phyloP scores from a whole-genome alignment of 2,888 invertebrate genomes.

The Polietes domitor region DNA sequence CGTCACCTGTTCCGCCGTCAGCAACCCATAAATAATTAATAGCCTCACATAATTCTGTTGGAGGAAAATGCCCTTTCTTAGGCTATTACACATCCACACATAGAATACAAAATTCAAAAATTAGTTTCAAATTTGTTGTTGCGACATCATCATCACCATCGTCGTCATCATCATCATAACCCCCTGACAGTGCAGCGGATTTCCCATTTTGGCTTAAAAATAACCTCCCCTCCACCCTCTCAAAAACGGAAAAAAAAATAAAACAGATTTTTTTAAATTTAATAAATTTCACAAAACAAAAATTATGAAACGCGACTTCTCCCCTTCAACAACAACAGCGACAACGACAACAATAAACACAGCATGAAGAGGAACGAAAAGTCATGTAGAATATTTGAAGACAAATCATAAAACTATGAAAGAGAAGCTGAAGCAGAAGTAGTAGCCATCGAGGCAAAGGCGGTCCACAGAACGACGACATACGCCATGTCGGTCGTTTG shows the following conservation, averaged over 20 bases:
- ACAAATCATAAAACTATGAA: constrained; percentile 17
- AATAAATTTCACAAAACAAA: not conserved
- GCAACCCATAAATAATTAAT: not conserved
- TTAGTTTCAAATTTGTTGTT: constrained; percentile 42
- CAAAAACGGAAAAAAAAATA: not conserved
- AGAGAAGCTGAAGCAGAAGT: constrained; percentile 6
- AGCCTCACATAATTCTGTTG: not conserved
- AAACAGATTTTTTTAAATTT: not conserved
- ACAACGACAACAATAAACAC: not conserved
- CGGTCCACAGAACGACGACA: constrained; percentile 9
- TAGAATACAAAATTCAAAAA: not conserved
- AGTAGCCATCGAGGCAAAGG: constrained; percentile 22
- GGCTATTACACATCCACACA: too few relatives aligned
- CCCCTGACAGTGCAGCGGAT: too few relatives aligned
- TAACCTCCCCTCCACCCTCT: too few relatives aligned
- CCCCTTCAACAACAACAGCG: not conserved
- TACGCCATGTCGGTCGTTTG: constrained; percentile 15
- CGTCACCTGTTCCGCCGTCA: constrained; percentile 24
- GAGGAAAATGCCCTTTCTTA: too few relatives aligned
- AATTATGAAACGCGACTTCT: not conserved
- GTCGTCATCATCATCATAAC: constrained; percentile 43
- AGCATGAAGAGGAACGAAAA: constrained; percentile 4
- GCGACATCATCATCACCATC: constrained; percentile 49
- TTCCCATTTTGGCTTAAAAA: too few relatives aligned
- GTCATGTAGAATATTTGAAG: constrained; percentile 37